phyloP scores from a whole-genome alignment of 2,113 vertebrate genomes.

The Turdus rufiventris region DNA sequence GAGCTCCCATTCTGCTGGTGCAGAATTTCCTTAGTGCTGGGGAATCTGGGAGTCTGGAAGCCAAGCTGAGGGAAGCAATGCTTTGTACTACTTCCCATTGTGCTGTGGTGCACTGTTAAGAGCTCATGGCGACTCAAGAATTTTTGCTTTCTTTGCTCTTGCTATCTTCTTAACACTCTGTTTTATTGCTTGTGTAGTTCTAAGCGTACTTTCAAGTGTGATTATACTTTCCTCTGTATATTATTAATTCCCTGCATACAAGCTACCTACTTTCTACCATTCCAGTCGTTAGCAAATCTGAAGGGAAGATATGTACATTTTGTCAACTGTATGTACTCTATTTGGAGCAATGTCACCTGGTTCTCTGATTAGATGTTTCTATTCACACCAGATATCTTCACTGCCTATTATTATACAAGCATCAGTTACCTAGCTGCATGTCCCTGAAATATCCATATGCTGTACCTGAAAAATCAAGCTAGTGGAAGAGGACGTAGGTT shows the following conservation, averaged over 20 bases:
- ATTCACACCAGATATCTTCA: not conserved
- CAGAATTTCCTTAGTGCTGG: not conserved
- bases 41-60: not conserved
- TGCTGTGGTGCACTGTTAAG: fast-evolving
- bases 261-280: not conserved
- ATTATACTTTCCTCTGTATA: not conserved
- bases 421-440: not conserved
- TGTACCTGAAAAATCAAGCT: not conserved
- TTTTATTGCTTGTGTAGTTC: not conserved
- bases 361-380: not conserved
- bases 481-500: not conserved
- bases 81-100: not conserved
- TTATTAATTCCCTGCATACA: not conserved
- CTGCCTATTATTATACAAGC: not conserved
- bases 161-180: not conserved
- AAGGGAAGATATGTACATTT: not conserved
- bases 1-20: not conserved
- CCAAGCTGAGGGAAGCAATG: not conserved
- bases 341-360: not conserved
- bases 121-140: not conserved
- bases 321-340: not conserved
- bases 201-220: not conserved
- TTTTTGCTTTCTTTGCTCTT: not conserved
- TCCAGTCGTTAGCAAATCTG: not conserved
- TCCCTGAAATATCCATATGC: not conserved